Evolutionary conservation across 1,140 invertebrate species (phyloP), one percentile per base, ranked within the genome.

Genomic region (Triops cancriformis): DNA sequence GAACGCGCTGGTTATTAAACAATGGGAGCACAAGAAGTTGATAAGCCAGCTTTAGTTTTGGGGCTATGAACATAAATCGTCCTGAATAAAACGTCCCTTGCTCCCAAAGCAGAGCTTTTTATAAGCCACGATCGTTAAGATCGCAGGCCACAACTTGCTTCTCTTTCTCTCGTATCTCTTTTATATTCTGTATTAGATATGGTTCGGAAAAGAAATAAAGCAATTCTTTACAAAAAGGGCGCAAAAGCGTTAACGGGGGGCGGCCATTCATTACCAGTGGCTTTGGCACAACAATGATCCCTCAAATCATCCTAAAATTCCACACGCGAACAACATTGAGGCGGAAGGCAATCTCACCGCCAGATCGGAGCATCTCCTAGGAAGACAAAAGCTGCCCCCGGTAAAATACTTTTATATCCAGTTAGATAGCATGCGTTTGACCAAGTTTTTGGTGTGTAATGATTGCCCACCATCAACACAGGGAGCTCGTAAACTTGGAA

Each of bases 241-340:
- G 51, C 51, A 64, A 23, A 45, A 64, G 51, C 51, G 14, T 64
- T 64, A 14, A 64, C 18, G 51, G 51, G 14, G 51, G 51, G n/a
- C 51, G 51, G 23, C 51, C 51, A 64, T 64, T 64, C 51, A 64
- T 64, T 64, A 64, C 51, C 51, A 64, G 51, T 23, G 18, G 51
- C 51, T 64, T 64, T 64, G 51, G 51, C 51, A 64, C 51, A 64
- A 64, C 51, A 64, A 64, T 64, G 51, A 64, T 64, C 51, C 51
- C 51, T 64, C 51, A 64, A 64, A 64, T 64, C 51, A 64, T 64
- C 51, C 51, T 18, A 23, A 64, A 64, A 64, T 64, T 64, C 51
- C 31, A 37, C 51, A 64, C 51, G 51, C 51, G 51, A 64, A 64
- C 51, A 23, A 64, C 14, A 37, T 7, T 64, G 14, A 64, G 51